Base-by-base conservation (phyloP, 2,113 vertebrate genomes). In the Entomyzon cyanotis region DNA sequence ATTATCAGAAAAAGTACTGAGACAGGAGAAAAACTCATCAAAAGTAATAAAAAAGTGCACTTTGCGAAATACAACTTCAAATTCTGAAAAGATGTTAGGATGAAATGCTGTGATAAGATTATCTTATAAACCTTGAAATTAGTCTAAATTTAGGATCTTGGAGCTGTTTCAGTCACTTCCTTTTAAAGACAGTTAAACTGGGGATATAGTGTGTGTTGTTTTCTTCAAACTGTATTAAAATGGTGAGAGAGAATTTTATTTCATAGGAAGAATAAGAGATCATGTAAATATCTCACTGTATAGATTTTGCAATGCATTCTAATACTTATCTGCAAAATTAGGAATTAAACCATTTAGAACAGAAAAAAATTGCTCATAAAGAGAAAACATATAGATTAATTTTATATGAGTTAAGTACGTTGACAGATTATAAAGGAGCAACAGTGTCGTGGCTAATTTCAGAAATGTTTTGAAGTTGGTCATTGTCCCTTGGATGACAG, bases 391-490 rank as follows among this genome's bases (percentile, higher is more conserved):
- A 68, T 18, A n/a, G 49, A 89, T 30, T 49, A 1, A 22, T 83
- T 90, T 85, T 82, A 39, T 46, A 63, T 2, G 17, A 75, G 31
- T 84, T 63, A 88, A 94, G 58, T 77, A 87, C 50, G 77, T n/a
- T n/a, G 88, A 39, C 63, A 64, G 42, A 87, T 87, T 59, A 70
- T 59, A 84, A 75, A 87, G 53, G 33, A 86, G 42, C 71, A 95
- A 93, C 28, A 85, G 49, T 46, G 56, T 70, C 74, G 69, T 76
- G 55, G 85, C 74, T 95, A 82, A 89, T 89, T 93, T 95, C 80
- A 92, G 90, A 96, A 94, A 95, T 94, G 47, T 91, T 87, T 93
- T 81, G 49, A 95, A 94, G 85, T 46, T 78, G 65, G 37, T 65
- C 49, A 89, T 84, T 96, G 67, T 77, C 39, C n/a, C 41, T 79